A percentile compares a stretch with the other conserved stretches of the same genome.
Evolutionary conservation across 1,140 invertebrate species (phyloP).

Genomic region (Oreohelix idahoensis): DNA sequence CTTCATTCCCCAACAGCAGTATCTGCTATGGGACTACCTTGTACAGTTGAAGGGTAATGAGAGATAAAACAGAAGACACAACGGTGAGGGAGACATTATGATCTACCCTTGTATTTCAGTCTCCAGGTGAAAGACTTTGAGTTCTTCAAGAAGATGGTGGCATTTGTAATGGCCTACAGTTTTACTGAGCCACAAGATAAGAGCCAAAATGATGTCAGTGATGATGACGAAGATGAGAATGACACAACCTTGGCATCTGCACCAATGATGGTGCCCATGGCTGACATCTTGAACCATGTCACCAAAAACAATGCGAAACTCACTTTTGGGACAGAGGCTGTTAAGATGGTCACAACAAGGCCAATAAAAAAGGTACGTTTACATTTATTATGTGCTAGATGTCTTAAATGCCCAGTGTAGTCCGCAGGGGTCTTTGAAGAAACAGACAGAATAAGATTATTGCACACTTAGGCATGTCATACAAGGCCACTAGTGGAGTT

Average conservation of each 20-base stretch:
- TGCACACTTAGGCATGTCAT: too few species aligned
- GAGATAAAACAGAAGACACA: too few species aligned
- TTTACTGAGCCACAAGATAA: conserved; percentile 69
- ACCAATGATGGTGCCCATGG: conserved; percentile 73
- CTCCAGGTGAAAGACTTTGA: too few species aligned
- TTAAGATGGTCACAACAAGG: conserved; percentile 70
- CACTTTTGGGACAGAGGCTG: conserved; percentile 65
- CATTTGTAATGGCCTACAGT: conserved; percentile 75
- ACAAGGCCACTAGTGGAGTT: too few species aligned
- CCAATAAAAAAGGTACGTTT: conserved; percentile 66
- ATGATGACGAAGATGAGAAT: conserved; percentile 53
- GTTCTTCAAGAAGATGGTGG: conserved; percentile 72
- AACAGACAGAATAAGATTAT: too few species aligned
- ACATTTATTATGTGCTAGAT: neutral
- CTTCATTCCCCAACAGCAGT: too few species aligned
- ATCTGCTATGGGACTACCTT: too few species aligned
- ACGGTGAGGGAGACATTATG: too few species aligned
- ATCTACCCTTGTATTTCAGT: too few species aligned
- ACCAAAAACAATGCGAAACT: conserved; percentile 72
- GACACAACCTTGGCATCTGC: conserved; percentile 49
- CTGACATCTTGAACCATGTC: conserved; percentile 73
- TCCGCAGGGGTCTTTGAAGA: too few species aligned
- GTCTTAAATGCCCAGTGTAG: too few species aligned
- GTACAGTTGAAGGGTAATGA: too few species aligned
- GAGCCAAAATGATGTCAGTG: neutral